Percentiles rank a stretch among this genome's conserved stretches.
phyloP scores from a whole-genome alignment of 2,888 invertebrate species.

The Drosophila austrosaltans region DNA sequence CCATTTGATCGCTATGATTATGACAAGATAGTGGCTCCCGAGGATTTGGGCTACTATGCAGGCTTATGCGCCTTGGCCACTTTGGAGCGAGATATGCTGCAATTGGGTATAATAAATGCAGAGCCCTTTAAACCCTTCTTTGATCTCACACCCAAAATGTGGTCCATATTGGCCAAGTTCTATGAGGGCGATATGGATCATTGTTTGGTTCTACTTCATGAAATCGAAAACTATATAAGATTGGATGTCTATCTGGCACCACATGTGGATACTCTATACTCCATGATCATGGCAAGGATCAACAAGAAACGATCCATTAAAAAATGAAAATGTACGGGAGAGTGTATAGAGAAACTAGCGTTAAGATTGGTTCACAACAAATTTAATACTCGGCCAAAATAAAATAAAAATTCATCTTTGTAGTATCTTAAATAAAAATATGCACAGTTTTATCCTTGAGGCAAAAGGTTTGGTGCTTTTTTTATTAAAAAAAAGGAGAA shows the following conservation, averaged over 20 bases:
- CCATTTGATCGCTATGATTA: slow-evolving; percentile 57
- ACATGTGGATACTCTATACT: slow-evolving; percentile 51
- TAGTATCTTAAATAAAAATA: background rate
- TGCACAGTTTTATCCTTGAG: background rate
- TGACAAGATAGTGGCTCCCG: slow-evolving; percentile 55
- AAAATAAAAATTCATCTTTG: background rate
- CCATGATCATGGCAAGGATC: slow-evolving; percentile 45
- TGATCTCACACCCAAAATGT: slow-evolving; percentile 44
- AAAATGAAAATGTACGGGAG: background rate
- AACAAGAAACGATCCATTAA: slow-evolving; percentile 7
- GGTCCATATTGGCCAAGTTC: slow-evolving; percentile 41
- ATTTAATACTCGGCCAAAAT: background rate
- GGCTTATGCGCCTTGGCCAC: slow-evolving; percentile 61
- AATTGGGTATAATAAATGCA: slow-evolving; percentile 40
- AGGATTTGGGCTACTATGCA: slow-evolving; percentile 59
- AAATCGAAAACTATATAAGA: slow-evolving; percentile 49
- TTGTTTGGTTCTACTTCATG: slow-evolving; percentile 37
- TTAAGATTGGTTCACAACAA: background rate
- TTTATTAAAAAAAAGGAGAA: slow-evolving; percentile 41
- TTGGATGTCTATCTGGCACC: slow-evolving; percentile 64
- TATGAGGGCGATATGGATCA: slow-evolving; percentile 31
- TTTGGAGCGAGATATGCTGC: slow-evolving; percentile 44
- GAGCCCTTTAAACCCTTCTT: slow-evolving; percentile 55
- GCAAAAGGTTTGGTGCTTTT: slow-evolving; percentile 15
- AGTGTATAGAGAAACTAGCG: background rate